A percentile compares a stretch with the other conserved stretches of the same genome.
These are phyloP conservation scores for Nephrotoma flavescens DNA, from an alignment of 2,888 invertebrate species.

Conservation along the genomic window DNA sequence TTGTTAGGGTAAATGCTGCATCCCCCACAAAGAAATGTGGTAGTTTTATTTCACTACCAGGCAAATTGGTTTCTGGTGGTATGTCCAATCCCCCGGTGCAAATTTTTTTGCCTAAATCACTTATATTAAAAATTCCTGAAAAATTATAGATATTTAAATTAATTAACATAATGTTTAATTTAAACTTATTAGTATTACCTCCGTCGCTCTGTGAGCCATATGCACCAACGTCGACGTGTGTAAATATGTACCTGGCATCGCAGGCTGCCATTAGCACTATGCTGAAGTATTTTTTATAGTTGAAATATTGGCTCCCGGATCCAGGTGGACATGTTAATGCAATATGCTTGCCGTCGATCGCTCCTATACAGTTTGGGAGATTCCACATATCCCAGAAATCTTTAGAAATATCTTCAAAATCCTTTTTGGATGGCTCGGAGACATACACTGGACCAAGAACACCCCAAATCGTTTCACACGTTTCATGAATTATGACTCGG, in stretches of 20 bases:
- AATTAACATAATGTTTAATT: background rate
- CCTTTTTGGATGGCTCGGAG: no score
- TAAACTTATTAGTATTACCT: background rate
- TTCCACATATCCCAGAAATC: no score
- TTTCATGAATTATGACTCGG: no score
- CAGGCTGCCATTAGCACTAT: background rate
- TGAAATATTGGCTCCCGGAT: no score
- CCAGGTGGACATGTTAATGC: no score
- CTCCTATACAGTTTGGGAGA: no score
- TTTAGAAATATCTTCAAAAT: no score
- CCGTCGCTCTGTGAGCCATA: background rate
- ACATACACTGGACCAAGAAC: no score
- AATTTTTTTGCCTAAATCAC: background rate
- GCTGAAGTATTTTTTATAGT: background rate
- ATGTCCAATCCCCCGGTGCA: background rate
- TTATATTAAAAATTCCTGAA: background rate
- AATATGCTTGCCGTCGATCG: no score
- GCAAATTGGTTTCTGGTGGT: no score
- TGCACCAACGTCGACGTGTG: background rate
- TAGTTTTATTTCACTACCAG: no score
- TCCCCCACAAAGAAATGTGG: background rate
- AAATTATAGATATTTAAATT: background rate
- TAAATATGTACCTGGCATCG: background rate
- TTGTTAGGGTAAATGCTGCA: background rate
- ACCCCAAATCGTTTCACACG: no score